Evolutionary conservation across 2,797 vertebrate genomes (phyloP).

Genomic region (Diglossa cyanea): DNA sequence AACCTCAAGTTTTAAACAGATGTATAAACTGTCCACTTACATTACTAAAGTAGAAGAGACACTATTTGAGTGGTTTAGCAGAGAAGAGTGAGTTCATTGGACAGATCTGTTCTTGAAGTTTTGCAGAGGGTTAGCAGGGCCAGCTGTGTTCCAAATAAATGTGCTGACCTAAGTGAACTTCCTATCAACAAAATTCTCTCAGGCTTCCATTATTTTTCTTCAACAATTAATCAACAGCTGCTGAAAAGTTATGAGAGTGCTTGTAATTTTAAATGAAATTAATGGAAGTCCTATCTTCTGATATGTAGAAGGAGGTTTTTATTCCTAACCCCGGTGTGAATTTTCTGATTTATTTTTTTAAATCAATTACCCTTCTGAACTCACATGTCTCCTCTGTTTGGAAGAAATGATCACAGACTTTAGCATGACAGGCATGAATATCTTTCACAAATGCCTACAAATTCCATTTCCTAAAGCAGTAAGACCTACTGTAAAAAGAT

Average conservation of each 20-base stretch:
- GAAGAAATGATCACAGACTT: constrained; percentile 16
- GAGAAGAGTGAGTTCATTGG: constrained; percentile 17
- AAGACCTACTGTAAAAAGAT: not conserved
- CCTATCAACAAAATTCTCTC: constrained; percentile 75
- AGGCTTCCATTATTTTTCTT: constrained; percentile 68
- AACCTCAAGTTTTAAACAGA: not conserved
- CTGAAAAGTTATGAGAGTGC: constrained; percentile 69
- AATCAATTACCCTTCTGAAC: constrained; percentile 72
- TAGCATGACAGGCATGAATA: not conserved
- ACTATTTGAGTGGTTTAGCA: not conserved
- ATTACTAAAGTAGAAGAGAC: not conserved
- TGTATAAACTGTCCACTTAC: not conserved
- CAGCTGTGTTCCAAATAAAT: constrained; percentile 71
- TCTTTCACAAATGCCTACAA: not conserved
- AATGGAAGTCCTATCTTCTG: constrained; percentile 70
- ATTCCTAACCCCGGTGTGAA: constrained; percentile 57
- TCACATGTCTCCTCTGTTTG: constrained; percentile 8
- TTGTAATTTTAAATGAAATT: constrained; percentile 68
- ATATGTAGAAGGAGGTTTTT: constrained; percentile 60
- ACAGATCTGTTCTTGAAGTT: constrained; percentile 13
- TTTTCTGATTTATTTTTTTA: constrained; percentile 69
- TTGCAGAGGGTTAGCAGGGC: constrained; percentile 30
- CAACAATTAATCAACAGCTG: constrained; percentile 74
- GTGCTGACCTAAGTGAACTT: constrained; percentile 72
- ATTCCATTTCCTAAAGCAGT: not conserved